A percentile compares a stretch with the other conserved stretches of the same genome.
Conservation (phyloP, 1,140 invertebrate genomes). For the Diorhabda sublineata region DNA sequence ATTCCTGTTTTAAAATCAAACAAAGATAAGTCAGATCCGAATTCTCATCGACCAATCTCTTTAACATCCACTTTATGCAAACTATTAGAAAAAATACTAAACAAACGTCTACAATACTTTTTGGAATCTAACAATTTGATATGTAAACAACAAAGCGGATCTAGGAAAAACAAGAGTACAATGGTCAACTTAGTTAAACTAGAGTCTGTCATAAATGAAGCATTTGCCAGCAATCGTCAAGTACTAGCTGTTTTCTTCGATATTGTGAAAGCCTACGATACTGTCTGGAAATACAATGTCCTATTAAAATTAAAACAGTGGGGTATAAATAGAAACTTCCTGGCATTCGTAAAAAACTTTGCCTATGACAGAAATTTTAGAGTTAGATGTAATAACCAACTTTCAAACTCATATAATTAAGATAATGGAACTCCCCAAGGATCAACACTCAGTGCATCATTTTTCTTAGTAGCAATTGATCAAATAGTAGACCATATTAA, state of each 20-base stretch:
- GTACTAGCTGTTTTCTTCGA: slow-evolving; percentile 24
- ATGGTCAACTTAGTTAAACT: slow-evolving; percentile 22
- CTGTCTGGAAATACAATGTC: slow-evolving; percentile 17
- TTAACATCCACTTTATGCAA: slow-evolving; percentile 24
- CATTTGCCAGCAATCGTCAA: slow-evolving; percentile 17
- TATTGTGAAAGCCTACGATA: slow-evolving; percentile 20
- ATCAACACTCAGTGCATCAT: background rate
- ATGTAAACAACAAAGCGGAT: slow-evolving; percentile 16
- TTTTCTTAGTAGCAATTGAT: too few species aligned
- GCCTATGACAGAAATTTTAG: background rate
- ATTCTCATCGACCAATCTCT: slow-evolving; percentile 24
- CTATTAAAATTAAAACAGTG: slow-evolving; percentile 14
- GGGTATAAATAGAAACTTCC: slow-evolving; percentile 12
- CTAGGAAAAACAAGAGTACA: slow-evolving; percentile 18
- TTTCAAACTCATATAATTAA: slow-evolving; percentile 10
- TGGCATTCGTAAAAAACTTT: slow-evolving; percentile 21
- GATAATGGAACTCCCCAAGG: slow-evolving; percentile 17
- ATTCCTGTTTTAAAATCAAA: slow-evolving; percentile 23
- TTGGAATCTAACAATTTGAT: slow-evolving; percentile 19
- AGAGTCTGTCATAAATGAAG: slow-evolving; percentile 19
- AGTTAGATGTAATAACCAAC: too few species aligned
- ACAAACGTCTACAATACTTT: slow-evolving; percentile 16
- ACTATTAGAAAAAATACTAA: slow-evolving; percentile 26
- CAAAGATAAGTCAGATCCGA: slow-evolving; percentile 20
- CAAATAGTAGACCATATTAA: too few species aligned